Evolutionary conservation across 2,888 invertebrate genomes (phyloP), one percentile per base, ranked within the genome.

Genomic region (Cosmia trapezina): DNA sequence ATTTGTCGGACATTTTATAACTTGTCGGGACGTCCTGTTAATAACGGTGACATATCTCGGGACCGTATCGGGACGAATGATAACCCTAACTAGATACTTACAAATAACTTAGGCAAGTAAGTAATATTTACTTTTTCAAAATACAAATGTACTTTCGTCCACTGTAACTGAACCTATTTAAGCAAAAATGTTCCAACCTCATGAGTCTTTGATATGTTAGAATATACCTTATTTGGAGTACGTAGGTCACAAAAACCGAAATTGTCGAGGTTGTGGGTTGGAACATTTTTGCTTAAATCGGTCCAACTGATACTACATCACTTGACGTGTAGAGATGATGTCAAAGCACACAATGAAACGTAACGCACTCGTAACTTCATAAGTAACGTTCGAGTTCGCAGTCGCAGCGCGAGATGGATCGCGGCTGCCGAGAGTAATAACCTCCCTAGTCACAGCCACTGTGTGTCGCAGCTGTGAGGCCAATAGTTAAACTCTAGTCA

Each of bases 361-460:
- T 87, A 88, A 85, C 71, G 73, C 75, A 78, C 57, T 67, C 68
- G 61, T 80, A 76, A 77, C 76, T 75, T 65, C 33, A 57, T 73
- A 66, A 68, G 76, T 69, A 82, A 82, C 66, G 78, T 80, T 73
- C 81, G 81, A 81, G 77, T 80, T 86, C 84, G 83, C 80, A 70
- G 68, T 69, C 85, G 73, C 61, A 68, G 81, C 77, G 83, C 22
- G 71, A 80, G 80, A 90, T 89, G 87, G 88, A 92, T 90, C 87
- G 87, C 88, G 83, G 84, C 86, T 88, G 86, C 79, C 70, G 92
- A 89, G 95, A 91, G 93, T 93, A 94, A 92, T 94, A 94, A 94
- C 94, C 95, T 92, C 93, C 80, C 76, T 56, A 69, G 78, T 77
- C 73, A 80, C 69, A 57, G 57, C n/a, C 74, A 57, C 33, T 72